Conservation (phyloP, 92 coral and sea anemone genomes). For the Phenganax subtilis region DNA sequence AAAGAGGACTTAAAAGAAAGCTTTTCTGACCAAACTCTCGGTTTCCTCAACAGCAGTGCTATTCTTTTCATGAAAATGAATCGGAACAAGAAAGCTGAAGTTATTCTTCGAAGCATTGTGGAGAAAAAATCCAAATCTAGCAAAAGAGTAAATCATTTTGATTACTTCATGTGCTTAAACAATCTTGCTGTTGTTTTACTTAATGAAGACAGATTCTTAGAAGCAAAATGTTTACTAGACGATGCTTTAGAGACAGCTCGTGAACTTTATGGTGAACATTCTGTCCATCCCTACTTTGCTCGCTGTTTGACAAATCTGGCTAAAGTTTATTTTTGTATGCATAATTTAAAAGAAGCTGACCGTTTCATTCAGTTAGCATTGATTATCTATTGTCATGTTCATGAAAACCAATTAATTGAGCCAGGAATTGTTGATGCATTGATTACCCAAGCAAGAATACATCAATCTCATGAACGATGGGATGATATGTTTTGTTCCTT, state of each 20-base stretch:
- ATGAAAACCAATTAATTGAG: constrained; percentile 9
- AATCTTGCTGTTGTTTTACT: constrained; percentile 36
- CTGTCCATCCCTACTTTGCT: constrained; percentile 34
- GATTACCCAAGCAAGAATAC: constrained; percentile 20
- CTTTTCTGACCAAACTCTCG: too few relatives aligned
- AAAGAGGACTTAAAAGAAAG: neutral
- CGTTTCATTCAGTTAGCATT: constrained; percentile 19
- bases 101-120: neutral
- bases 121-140: constrained; percentile 2
- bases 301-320: constrained; percentile 29
- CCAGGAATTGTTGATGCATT: constrained; percentile 26
- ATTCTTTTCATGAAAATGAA: too few relatives aligned
- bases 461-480: constrained; percentile 25
- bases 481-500: constrained; percentile 18
- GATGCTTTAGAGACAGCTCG: constrained; percentile 26
- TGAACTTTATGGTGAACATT: constrained; percentile 34
- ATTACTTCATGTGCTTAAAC: constrained; percentile 20
- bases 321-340: constrained; percentile 20
- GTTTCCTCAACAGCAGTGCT: too few relatives aligned
- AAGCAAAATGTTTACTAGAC: constrained; percentile 27
- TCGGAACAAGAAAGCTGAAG: neutral
- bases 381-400: constrained; percentile 13
- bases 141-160: neutral
- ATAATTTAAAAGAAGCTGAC: constrained; percentile 18
- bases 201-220: constrained; percentile 4